Conservation (phyloP, 2,888 invertebrate genomes). For the Ectemnius cavifrons region DNA sequence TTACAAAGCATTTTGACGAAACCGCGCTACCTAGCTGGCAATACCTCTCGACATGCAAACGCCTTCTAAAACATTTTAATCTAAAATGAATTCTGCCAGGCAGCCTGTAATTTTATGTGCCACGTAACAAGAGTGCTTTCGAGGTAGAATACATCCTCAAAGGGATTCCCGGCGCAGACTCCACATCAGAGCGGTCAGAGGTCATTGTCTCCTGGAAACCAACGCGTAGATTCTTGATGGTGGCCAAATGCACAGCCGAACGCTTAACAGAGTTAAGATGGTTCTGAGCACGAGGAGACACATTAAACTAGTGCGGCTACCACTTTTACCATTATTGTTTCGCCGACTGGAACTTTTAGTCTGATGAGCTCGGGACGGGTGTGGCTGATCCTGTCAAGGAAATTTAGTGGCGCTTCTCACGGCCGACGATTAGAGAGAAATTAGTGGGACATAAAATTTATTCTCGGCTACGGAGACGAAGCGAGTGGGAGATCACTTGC, state of each 20-base stretch:
- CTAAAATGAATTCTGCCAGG: not conserved
- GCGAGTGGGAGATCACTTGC: not conserved
- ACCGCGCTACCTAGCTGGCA: not conserved
- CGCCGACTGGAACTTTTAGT: conserved; percentile 58
- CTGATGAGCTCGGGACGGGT: conserved; percentile 63
- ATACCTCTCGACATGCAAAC: not conserved
- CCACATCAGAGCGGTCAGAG: not conserved
- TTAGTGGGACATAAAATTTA: conserved; percentile 60
- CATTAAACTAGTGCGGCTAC: conserved; percentile 21
- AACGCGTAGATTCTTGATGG: not conserved
- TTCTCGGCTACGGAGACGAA: conserved; percentile 45
- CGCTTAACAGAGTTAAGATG: conserved; percentile 48
- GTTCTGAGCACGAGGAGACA: not conserved
- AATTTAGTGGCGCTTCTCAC: conserved; percentile 61
- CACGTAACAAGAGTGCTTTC: not conserved
- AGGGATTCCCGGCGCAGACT: not conserved
- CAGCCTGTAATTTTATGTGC: not conserved
- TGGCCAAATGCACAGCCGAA: conserved; percentile 8
- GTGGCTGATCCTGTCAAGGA: conserved; percentile 63
- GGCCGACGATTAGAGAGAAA: conserved; percentile 62
- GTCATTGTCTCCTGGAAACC: not conserved
- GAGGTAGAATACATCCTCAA: not conserved
- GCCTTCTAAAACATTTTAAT: not conserved
- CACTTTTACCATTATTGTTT: conserved; percentile 56
- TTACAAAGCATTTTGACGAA: not conserved